Conservation (phyloP, 1,140 invertebrate species). For the Trinorchestia longiramus region DNA sequence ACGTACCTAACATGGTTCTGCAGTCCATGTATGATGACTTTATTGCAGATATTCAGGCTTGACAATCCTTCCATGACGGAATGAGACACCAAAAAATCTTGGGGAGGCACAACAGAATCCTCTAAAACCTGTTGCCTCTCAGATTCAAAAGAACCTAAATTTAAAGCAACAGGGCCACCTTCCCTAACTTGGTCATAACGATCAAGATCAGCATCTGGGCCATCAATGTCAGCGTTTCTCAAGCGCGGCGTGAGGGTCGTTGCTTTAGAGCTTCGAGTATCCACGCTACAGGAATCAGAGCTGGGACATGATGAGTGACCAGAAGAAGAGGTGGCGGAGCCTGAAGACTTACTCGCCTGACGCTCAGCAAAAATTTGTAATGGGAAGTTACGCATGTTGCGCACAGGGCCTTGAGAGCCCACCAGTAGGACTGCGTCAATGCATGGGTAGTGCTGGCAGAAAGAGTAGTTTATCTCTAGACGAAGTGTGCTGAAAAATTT, state of each 20-base stretch:
- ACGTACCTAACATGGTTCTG: constrained; percentile 16
- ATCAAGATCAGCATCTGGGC: not conserved
- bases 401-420: not conserved
- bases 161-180: not conserved
- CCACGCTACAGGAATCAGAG: not conserved
- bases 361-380: not conserved
- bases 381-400: not conserved
- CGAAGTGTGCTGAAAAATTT: not conserved
- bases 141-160: not conserved
- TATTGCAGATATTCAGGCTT: constrained; percentile 40
- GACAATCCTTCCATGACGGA: not conserved
- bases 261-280: not conserved
- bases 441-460: not conserved
- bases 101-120: not conserved
- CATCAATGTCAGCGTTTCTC: not conserved
- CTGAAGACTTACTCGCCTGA: not conserved
- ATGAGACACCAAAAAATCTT: not conserved
- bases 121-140: not conserved
- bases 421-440: not conserved
- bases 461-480: constrained; percentile 22
- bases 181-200: not conserved
- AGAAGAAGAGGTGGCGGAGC: not conserved
- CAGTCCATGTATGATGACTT: constrained; percentile 32
- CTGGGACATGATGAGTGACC: not conserved
- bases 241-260: no score